phyloP scores from a whole-genome alignment of 1,140 invertebrate genomes.

The Drosophila leontia region DNA sequence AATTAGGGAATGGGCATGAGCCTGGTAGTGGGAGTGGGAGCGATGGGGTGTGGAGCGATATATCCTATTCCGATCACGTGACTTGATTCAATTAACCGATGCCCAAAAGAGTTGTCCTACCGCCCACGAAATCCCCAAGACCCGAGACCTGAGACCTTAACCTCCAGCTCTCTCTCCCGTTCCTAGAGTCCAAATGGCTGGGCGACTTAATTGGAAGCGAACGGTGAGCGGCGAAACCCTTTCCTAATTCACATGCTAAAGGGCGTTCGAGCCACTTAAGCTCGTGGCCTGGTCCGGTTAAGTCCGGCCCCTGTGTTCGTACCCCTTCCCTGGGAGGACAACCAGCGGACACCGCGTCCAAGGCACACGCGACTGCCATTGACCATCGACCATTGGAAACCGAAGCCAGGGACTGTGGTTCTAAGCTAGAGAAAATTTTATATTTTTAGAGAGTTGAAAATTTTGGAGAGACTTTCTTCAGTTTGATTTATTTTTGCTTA shows the following conservation, averaged over 20 bases:
- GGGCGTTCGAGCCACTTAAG: conserved; percentile 84
- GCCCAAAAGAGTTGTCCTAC: conserved; percentile 57
- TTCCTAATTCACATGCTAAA: conserved; percentile 66
- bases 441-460: too few relatives aligned
- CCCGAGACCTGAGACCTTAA: background rate
- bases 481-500: too few relatives aligned
- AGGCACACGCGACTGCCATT: conserved; percentile 47
- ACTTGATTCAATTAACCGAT: conserved; percentile 84
- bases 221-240: conserved; percentile 15
- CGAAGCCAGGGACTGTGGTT: background rate
- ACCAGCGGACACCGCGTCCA: conserved; percentile 9
- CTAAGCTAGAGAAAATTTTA: accelerated
- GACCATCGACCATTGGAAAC: conserved; percentile 17
- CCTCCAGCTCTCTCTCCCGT: background rate
- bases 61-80: conserved; percentile 84
- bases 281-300: conserved; percentile 46
- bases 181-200: conserved; percentile 12
- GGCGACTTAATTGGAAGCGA: conserved; percentile 66
- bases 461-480: too few relatives aligned
- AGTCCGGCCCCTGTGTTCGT: conserved; percentile 19
- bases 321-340: background rate
- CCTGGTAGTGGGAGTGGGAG: background rate
- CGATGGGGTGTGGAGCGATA: conserved; percentile 25
- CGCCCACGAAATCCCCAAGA: conserved; percentile 6
- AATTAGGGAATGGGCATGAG: conserved; percentile 40